Evolutionary conservation across 2,797 vertebrate genomes (phyloP).

Genomic region (Rousettus madagascariensis): DNA sequence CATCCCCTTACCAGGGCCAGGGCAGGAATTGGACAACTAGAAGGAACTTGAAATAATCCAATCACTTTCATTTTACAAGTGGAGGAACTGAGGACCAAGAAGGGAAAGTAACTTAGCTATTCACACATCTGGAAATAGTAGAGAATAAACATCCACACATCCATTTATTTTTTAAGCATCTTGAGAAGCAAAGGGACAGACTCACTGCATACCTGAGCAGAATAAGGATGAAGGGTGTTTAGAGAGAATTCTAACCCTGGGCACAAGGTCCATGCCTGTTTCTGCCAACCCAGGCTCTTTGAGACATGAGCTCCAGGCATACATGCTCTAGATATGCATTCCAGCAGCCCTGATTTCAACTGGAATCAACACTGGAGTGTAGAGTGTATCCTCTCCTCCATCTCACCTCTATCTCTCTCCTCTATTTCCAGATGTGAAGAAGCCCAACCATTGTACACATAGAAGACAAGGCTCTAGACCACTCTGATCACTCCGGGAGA

Average conservation of each 20-base stretch:
- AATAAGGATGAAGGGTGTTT: background rate
- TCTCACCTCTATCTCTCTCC: background rate
- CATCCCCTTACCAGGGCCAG: background rate
- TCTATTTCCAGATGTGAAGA: background rate
- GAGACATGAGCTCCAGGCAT: background rate
- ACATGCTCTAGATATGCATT: background rate
- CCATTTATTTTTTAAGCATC: background rate
- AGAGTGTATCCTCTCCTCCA: background rate
- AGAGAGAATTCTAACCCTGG: background rate
- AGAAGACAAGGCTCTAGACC: background rate
- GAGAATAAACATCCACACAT: background rate
- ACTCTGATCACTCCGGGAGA: background rate
- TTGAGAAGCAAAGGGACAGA: background rate
- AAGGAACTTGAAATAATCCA: background rate
- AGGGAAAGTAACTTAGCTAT: background rate
- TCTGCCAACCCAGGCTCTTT: background rate
- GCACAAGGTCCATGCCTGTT: background rate
- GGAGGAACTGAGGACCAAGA: background rate
- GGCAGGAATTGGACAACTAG: background rate
- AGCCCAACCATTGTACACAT: background rate
- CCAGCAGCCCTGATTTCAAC: background rate
- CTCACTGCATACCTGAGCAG: background rate
- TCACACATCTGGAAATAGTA: background rate
- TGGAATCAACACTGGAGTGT: background rate
- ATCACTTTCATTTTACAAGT: background rate